These are phyloP conservation scores for Dione juno DNA, from an alignment of 2,888 invertebrate species.

Conservation along the genomic window DNA sequence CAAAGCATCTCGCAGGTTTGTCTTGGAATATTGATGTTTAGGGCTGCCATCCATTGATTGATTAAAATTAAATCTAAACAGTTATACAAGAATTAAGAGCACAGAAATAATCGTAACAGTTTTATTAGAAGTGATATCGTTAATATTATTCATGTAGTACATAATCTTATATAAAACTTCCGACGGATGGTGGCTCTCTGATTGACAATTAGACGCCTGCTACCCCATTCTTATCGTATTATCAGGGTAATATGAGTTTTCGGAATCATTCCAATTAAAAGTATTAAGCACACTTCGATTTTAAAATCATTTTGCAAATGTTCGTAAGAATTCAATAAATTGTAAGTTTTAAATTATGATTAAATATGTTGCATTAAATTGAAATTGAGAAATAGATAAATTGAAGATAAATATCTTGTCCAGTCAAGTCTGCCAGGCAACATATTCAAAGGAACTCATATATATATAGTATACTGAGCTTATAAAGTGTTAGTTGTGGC, in stretches of 20 bases:
- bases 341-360: background rate
- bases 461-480: conserved; percentile 13
- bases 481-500: conserved; percentile 49
- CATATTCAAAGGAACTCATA: background rate
- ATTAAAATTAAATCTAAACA: background rate
- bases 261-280: conserved; percentile 33
- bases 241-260: conserved; percentile 30
- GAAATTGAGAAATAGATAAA: background rate
- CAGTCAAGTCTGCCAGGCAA: background rate
- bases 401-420: background rate
- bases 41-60: conserved; percentile 24
- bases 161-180: background rate
- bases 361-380: background rate
- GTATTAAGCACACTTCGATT: background rate
- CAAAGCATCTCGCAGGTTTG: conserved; percentile 62
- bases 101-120: background rate
- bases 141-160: background rate
- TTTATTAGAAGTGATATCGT: background rate
- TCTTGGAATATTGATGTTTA: conserved; percentile 40
- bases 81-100: background rate
- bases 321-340: background rate
- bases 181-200: conserved; percentile 28
- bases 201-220: conserved; percentile 22
- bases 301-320: background rate
- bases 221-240: conserved; percentile 24